Conservation (phyloP, 2,888 invertebrate species). For the Drosophila ezoana region DNA sequence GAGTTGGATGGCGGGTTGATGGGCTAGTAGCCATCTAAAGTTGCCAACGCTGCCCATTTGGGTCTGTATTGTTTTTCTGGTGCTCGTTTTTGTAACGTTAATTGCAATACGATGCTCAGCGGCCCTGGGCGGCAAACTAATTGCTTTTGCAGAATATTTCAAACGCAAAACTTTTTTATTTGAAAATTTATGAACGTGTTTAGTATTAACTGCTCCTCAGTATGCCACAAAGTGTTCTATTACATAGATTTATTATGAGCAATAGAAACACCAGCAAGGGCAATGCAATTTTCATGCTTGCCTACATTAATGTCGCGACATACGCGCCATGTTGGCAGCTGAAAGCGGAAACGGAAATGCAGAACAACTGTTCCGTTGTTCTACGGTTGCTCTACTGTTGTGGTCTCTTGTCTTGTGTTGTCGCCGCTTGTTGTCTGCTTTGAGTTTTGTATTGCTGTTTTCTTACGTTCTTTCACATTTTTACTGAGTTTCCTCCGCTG, state of each 20-base stretch:
- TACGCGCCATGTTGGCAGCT: conserved; percentile 29
- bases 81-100: conserved; percentile 65
- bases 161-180: conserved; percentile 42
- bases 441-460: conserved; percentile 27
- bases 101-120: conserved; percentile 74
- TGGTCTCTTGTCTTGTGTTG: conserved; percentile 42
- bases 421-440: conserved; percentile 36
- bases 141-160: conserved; percentile 70
- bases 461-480: conserved; percentile 11
- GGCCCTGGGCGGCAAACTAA: conserved; percentile 69
- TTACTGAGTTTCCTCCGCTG: conserved; percentile 19
- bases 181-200: conserved; percentile 68
- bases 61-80: conserved; percentile 62
- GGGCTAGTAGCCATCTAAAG: conserved; percentile 7
- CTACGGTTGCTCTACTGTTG: conserved; percentile 26
- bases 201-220: conserved; percentile 23
- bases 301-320: conserved; percentile 23
- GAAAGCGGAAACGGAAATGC: conserved; percentile 75
- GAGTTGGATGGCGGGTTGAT: conserved; percentile 8
- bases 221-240: conserved; percentile 28
- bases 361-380: conserved; percentile 65
- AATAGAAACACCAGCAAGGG: conserved; percentile 19
- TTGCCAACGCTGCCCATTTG: conserved; percentile 46
- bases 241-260: conserved; percentile 42
- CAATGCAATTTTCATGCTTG: conserved; percentile 47